Evolutionary conservation across 2,797 vertebrate species (phyloP).

Genomic region (Arctocebus calabarensis): DNA sequence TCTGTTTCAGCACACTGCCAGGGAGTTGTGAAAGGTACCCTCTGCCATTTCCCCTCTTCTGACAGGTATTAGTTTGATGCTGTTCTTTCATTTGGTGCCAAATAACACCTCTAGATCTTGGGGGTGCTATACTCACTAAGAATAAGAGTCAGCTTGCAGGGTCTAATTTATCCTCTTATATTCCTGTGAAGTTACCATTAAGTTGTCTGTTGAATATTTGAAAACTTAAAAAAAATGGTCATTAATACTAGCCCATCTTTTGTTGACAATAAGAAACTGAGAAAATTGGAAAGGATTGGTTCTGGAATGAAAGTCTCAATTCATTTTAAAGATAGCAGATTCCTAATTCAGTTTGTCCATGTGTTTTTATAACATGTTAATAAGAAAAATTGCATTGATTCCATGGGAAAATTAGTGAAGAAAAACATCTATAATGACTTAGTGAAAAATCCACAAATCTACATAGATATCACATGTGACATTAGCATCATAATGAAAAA

Average conservation of each 20-base stretch:
- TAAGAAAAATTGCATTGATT: not conserved
- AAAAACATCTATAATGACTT: constrained; percentile 1
- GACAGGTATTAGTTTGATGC: constrained; percentile 62
- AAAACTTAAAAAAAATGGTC: not conserved
- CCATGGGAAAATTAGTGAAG: constrained; percentile 1
- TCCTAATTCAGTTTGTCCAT: constrained; percentile 5
- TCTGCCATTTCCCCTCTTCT: not conserved
- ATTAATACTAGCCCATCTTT: constrained; percentile 44
- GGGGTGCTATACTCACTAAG: constrained; percentile 17
- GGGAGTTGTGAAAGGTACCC: constrained; percentile 36
- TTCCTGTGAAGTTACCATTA: constrained; percentile 50
- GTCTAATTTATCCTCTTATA: constrained; percentile 45
- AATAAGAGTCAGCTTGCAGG: constrained; percentile 53
- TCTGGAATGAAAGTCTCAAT: constrained; percentile 32
- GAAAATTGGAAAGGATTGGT: constrained; percentile 49
- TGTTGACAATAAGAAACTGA: not conserved
- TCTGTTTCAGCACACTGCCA: constrained; percentile 68
- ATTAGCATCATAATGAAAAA: constrained; percentile 12
- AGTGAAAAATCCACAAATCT: constrained; percentile 21
- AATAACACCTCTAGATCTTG: constrained; percentile 56
- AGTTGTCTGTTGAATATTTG: constrained; percentile 33
- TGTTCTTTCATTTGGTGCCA: constrained; percentile 55
- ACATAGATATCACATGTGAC: not conserved
- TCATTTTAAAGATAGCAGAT: constrained; percentile 27
- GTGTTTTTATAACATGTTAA: not conserved